Base-by-base conservation (phyloP, 2,113 vertebrate genomes). In the Phylloscopus trochiloides region DNA sequence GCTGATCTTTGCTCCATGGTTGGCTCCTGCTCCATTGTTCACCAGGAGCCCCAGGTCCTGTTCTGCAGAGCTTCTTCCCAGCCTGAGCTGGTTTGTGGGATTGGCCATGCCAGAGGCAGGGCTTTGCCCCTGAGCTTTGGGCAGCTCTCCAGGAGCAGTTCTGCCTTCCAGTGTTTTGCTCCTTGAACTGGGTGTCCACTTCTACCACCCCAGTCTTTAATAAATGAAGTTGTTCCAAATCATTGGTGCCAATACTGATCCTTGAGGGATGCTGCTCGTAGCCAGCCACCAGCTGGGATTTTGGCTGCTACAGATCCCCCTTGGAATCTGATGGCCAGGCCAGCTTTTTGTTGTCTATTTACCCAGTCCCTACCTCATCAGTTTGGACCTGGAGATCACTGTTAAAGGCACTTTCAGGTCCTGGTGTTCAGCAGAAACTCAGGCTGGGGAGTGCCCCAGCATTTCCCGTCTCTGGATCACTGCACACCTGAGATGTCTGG, bases 171-270 rank as follows among this genome's bases (percentile, higher is more conserved):
- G 15, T 5, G 16, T 17, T 2, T 11, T 42, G 10, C 43, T 72
- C 17, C 38, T 13, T 28, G 32, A 42, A 2, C 26, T 3, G 48
- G 20, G 8, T 43, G 6, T 21, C 47, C 34, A 51, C 31, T n/a
- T 47, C 55, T 21, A 14, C n/a, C 32, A 31, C 3, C 6, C 11
- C 5, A 4, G 21, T 5, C 4, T 1, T 61, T 42, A 71, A 20
- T 5, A 24, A 28, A 24, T 32, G 16, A 31, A 34, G 10, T 4
- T 26, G 40, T 24, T 28, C 21, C 59, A 36, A 16, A 34, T 2
- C 11, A 2, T 1, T 47, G 32, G 34, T 17, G 24, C 11, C 24
- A 25, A 0, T 1, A 4, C 25, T 25, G 51, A 15, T 13, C 4
- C 7, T 31, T 42, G 17, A 72, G 67, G 24, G 62, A 15, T 75